These are phyloP conservation scores for Leptarthrus brevirostris DNA, from an alignment of 2,888 invertebrate species.

Conservation along the genomic window DNA sequence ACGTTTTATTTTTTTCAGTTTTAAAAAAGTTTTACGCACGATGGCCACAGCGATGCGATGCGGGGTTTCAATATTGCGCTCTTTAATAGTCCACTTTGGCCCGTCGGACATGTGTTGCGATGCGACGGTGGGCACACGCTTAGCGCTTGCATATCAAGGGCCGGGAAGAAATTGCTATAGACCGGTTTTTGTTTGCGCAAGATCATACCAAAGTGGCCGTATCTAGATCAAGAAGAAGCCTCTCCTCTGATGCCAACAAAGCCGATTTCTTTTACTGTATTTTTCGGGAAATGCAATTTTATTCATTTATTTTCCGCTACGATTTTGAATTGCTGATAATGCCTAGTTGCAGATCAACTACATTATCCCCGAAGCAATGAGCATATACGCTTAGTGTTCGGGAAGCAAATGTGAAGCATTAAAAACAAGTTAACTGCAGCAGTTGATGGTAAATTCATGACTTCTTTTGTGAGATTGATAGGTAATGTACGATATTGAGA, in stretches of 20 bases:
- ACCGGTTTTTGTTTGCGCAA: slow-evolving; percentile 49
- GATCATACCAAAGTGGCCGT: slow-evolving; percentile 40
- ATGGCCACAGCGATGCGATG: no score
- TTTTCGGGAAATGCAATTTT: slow-evolving; percentile 38
- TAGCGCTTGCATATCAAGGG: slow-evolving; percentile 16
- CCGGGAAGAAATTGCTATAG: slow-evolving; percentile 33
- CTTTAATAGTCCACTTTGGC: slow-evolving; percentile 37
- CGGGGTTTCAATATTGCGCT: neutral
- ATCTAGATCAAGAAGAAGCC: slow-evolving; percentile 53
- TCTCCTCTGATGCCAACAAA: slow-evolving; percentile 24
- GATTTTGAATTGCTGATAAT: slow-evolving; percentile 20
- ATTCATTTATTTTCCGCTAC: slow-evolving; percentile 40
- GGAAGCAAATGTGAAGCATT: no score
- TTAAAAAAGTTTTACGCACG: slow-evolving; percentile 34
- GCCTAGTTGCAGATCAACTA: no score
- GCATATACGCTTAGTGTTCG: no score
- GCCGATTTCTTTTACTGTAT: slow-evolving; percentile 43
- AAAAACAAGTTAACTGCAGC: no score
- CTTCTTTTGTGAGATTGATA: no score
- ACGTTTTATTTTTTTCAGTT: slow-evolving; percentile 5
- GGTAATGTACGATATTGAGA: no score
- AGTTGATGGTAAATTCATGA: no score
- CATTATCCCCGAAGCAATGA: no score
- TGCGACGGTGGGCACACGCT: slow-evolving; percentile 44
- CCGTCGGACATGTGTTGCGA: slow-evolving; percentile 43